Evolutionary conservation across 2,113 vertebrate genomes (phyloP), one percentile per base, ranked within the genome.

Genomic region (Chaenocephalus aceratus): DNA sequence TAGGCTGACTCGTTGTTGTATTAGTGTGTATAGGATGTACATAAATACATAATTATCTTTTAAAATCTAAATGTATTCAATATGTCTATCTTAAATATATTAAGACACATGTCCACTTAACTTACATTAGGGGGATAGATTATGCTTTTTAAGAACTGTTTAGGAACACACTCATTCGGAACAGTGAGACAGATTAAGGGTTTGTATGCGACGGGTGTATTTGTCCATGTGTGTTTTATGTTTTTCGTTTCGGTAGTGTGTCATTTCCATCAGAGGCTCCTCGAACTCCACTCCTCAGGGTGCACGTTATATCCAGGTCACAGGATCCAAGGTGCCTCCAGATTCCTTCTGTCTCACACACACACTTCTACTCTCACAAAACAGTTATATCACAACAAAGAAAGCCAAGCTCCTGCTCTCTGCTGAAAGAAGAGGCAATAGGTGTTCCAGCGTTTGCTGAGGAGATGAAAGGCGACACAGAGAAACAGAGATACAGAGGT

Each of bases 291-390:
- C 14, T 84, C 72, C 79, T 74, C 59, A 1, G 79, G 60, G 66
- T 74, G 52, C 52, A 18, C 59, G 15, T 90, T 76, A 82, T 75
- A 79, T 84, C 81, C 75, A 84, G 86, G 84, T 92, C 82, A 86
- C 73, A 77, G 82, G 74, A 78, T 77, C 80, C 66, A 71, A 36
- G 2, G 5, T 64, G 67, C 68, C 75, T 85, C 57, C 64, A 80
- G 85, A 81, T 62, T 53, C 23, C 34, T 34, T 41, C 16, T 54
- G n/a, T 53, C 12, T 36, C 30, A 16, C 72, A 78, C 70, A 14
- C 46, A 45, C 62, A 66, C 23, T 45, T 57, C 57, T 70, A 54
- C 58, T 72, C 53, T 6, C 61, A 41, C 69, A 11, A 44, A 30
- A 63, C 30, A 48, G 72, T 73, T 64, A 58, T 58, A 83, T 67